Base-by-base conservation (phyloP, 1,140 invertebrate species). In the Lepidurus packardi region DNA sequence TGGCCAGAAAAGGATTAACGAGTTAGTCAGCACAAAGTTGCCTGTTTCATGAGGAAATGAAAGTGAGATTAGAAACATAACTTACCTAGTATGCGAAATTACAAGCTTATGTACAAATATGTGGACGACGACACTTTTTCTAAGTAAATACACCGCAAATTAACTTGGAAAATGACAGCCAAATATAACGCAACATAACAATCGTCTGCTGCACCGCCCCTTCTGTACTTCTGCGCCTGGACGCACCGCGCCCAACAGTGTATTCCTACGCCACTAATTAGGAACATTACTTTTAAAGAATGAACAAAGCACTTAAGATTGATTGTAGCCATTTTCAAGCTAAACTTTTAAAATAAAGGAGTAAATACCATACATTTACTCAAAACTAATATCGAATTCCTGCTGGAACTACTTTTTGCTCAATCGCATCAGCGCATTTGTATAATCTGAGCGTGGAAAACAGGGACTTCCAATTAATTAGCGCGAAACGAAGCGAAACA, bases 111-210 rank as follows among this genome's bases (percentile, higher is more conserved):
- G 1, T 65, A 65, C 53, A 65, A n/a, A 65, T 65, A 21, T 65
- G 53, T 21, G 21, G 53, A 65, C 16, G 21, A 65, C 1, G 16
- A 7, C 6, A 65, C 16, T 13, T 21, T 65, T 65, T 65, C 53
- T 65, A 65, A 9, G 53, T 65, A 65, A 65, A 65, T n/a, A n/a
- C 53, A 65, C 53, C 53, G 53, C 53, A 21, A 65, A 65, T 65
- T 65, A 65, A 65, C 53, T 65, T 65, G 53, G 53, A 65, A 65
- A n/a, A n/a, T 65, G 53, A 65, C 53, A 65, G 53, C 53, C 53
- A 65, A 21, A 65, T 65, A 65, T 65, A 65, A 65, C 53, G 1
- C 53, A 65, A 13, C 53, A 65, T 65, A 65, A 65, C 53, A 65
- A 65, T 65, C 53, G 53, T 13, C 21, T 65, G 53, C 53, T 65